Conservation (phyloP, 2,888 invertebrate genomes). For the Gandaritis pyraliata region DNA sequence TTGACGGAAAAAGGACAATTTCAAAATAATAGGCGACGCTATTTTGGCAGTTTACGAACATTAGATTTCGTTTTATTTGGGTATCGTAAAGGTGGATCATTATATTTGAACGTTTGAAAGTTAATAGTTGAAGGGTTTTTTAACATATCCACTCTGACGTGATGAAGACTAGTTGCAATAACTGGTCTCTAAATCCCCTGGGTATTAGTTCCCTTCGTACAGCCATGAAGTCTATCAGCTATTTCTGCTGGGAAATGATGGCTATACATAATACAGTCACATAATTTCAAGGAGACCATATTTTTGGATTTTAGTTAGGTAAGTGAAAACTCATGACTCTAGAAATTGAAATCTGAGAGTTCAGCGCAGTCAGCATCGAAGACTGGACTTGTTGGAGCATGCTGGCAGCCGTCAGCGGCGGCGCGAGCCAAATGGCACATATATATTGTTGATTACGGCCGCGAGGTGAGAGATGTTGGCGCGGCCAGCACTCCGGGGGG, state of each 20-base stretch:
- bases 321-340: too few species aligned
- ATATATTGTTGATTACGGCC: slow-evolving; percentile 79
- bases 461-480: slow-evolving; percentile 82
- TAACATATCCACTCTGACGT: neutral
- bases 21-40: slow-evolving; percentile 72
- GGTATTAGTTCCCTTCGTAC: too few species aligned
- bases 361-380: neutral
- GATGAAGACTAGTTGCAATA: neutral
- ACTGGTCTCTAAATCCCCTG: too few species aligned
- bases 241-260: too few species aligned
- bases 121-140: slow-evolving; percentile 51
- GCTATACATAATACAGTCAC: too few species aligned
- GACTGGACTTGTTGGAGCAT: slow-evolving; percentile 4
- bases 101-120: slow-evolving; percentile 49
- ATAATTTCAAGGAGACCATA: too few species aligned
- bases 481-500: slow-evolving; percentile 70
- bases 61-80: slow-evolving; percentile 60
- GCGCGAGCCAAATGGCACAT: slow-evolving; percentile 70
- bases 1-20: slow-evolving; percentile 76
- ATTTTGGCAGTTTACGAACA: slow-evolving; percentile 76
- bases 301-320: too few species aligned
- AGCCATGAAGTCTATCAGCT: too few species aligned
- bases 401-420: slow-evolving; percentile 32
- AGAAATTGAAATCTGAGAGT: neutral
- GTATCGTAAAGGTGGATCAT: slow-evolving; percentile 48